A percentile compares a stretch with the other conserved stretches of the same genome.
Conservation (phyloP, 2,888 invertebrate species). For the Drosophila prolongata region DNA sequence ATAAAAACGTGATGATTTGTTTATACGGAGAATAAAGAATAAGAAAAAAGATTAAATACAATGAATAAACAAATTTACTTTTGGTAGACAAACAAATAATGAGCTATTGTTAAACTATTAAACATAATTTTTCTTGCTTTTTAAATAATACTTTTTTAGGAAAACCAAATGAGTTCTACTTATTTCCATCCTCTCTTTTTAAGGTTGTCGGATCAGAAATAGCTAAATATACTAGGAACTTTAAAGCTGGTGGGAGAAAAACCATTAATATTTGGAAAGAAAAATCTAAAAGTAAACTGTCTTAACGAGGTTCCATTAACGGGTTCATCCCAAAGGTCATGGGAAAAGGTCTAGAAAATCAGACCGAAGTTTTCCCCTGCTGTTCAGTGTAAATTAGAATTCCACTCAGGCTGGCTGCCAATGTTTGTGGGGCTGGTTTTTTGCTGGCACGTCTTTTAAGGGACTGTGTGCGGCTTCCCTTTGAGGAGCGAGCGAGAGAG, state of each 20-base stretch:
- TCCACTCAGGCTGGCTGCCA: slow-evolving; percentile 54
- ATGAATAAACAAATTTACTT: too few relatives aligned
- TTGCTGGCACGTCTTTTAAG: slow-evolving; percentile 62
- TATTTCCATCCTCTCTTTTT: too few relatives aligned
- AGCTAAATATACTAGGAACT: background rate
- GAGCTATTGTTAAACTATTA: too few relatives aligned
- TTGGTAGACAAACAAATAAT: background rate
- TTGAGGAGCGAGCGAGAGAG: slow-evolving; percentile 55
- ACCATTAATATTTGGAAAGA: background rate
- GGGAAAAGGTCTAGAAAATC: slow-evolving; percentile 18
- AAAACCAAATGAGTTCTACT: too few relatives aligned
- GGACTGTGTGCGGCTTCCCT: slow-evolving; percentile 71
- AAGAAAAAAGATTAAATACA: too few relatives aligned
- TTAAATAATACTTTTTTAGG: too few relatives aligned
- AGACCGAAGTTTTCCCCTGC: slow-evolving; percentile 9
- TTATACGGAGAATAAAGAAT: too few relatives aligned
- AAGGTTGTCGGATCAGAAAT: too few relatives aligned
- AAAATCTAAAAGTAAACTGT: background rate
- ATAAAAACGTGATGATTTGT: background rate
- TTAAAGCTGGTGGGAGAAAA: background rate
- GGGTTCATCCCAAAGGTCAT: slow-evolving; percentile 27
- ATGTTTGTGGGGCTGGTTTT: slow-evolving; percentile 36
- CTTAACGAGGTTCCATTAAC: slow-evolving; percentile 13
- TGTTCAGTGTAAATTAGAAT: slow-evolving; percentile 62
- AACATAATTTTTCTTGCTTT: too few relatives aligned